Conservation (phyloP, 2,888 invertebrate species). For the Stratiomys singularior region DNA sequence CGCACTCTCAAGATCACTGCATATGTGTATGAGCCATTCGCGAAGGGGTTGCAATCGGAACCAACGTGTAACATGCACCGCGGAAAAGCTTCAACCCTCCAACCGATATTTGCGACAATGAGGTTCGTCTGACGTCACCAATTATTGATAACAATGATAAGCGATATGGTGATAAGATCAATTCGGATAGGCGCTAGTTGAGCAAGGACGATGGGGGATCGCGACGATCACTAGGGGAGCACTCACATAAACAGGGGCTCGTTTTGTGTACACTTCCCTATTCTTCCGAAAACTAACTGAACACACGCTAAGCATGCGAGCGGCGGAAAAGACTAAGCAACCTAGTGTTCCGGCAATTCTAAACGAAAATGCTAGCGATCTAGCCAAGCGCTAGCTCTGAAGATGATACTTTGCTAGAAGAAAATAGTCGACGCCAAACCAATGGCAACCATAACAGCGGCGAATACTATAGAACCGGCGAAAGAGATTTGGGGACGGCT, state of each 20-base stretch:
- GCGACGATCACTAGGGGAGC: neutral
- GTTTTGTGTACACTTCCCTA: slow-evolving; percentile 17
- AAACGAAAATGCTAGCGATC: neutral
- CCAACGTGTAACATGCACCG: neutral
- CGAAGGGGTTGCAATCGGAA: slow-evolving; percentile 20
- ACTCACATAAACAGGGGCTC: neutral
- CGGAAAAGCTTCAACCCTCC: neutral
- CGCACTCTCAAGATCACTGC: slow-evolving; percentile 20
- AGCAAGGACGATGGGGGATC: slow-evolving; percentile 10
- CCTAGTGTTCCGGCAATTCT: slow-evolving; percentile 5
- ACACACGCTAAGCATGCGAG: neutral
- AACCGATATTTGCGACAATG: neutral
- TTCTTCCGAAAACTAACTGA: slow-evolving; percentile 13
- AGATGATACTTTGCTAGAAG: slow-evolving; percentile 26
- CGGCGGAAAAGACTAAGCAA: neutral
- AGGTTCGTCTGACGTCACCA: slow-evolving; percentile 7
- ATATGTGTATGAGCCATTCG: neutral
- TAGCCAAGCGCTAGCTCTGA: slow-evolving; percentile 1
- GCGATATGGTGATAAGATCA: slow-evolving; percentile 13
- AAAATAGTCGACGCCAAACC: neutral
- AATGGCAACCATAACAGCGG: neutral
- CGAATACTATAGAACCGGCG: slow-evolving; percentile 30
- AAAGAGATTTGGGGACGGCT: slow-evolving; percentile 25
- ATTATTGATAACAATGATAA: slow-evolving; percentile 14
- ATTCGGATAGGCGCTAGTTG: neutral